These are phyloP conservation scores for Geotrupes spiniger DNA, from an alignment of 2,888 invertebrate species.

Conservation along the genomic window DNA sequence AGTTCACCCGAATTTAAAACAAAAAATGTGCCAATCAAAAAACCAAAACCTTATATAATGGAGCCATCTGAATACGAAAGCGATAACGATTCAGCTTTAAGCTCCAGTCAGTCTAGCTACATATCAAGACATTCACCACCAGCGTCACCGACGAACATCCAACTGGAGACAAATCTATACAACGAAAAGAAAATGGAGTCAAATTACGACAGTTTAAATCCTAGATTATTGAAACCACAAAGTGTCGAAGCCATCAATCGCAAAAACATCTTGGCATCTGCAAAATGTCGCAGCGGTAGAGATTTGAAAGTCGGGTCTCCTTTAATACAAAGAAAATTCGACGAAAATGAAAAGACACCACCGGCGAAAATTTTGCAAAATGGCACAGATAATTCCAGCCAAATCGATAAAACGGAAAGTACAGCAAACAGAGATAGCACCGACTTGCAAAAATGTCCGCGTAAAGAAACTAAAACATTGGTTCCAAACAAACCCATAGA, in stretches of 20 bases:
- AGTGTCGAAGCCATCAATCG: conserved; percentile 82
- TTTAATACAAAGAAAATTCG: conserved; percentile 69
- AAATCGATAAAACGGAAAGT: too few relatives aligned
- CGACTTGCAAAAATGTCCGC: too few relatives aligned
- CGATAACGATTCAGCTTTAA: conserved; percentile 86
- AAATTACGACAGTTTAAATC: conserved; percentile 39
- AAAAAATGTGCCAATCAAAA: conserved; percentile 33
- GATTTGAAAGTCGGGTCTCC: conserved; percentile 71
- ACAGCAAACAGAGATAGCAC: too few relatives aligned
- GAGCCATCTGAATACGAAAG: conserved; percentile 59
- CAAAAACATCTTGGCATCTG: conserved; percentile 82
- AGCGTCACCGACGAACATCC: conserved; percentile 56
- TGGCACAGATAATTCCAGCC: too few relatives aligned
- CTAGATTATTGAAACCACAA: conserved; percentile 71
- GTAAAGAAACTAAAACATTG: too few relatives aligned
- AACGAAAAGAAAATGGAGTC: conserved; percentile 2
- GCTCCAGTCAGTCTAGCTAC: conserved; percentile 77
- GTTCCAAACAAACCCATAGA: too few relatives aligned
- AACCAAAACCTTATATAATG: conserved; percentile 11
- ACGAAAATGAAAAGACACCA: conserved; percentile 51
- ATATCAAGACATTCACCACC: conserved; percentile 75
- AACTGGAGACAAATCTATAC: conserved; percentile 6
- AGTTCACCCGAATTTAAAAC: conserved; percentile 37
- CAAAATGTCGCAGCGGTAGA: conserved; percentile 79
- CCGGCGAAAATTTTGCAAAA: too few relatives aligned